Base-by-base conservation (phyloP, 1,140 invertebrate genomes). In the Drosophila ambigua region DNA sequence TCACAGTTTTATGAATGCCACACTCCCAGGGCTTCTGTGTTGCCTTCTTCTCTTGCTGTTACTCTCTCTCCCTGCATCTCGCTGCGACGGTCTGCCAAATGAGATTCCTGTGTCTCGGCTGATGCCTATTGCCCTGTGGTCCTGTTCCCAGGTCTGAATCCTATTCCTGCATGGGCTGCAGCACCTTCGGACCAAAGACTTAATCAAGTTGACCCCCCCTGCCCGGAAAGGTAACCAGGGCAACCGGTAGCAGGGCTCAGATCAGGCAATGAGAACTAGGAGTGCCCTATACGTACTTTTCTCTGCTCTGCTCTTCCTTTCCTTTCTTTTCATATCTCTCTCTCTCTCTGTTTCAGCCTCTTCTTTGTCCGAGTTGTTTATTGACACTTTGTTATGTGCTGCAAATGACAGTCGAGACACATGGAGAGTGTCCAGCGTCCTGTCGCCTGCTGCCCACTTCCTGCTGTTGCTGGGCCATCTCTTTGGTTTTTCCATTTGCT, bases 321-420 rank as follows among this genome's bases (percentile, higher is more conserved):
- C 6, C 7, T 39, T 60, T 52, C 45, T 13, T 43, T 16, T 39
- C 41, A 7, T 13, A 60, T 43, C 58, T 62, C 45, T 35, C 58
- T 62, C 45, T 35, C 55, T 26, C 20, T 53, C 39, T 43, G 15
- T 16, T 4, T 28, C 15, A 9, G 3, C 45, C 6, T 58, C 31
- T 48, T 61, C 48, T 72, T 58, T 57, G 67, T 62, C 60, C 60
- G 78, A 83, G 69, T 74, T 75, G 81, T 81, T 81, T 85, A 84
- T 84, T 84, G 81, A 81, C 81, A 84, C 77, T 85, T 79, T 73
- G 81, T 71, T 84, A 85, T 81, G 82, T 81, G 73, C 81, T 87
- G 81, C 68, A 81, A 66, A 65, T 81, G 81, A 80, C 81, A 84
- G 73, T 16, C 67, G 59, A 66, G 73, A 75, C 55, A 65, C 35